Percentiles rank a stretch among this genome's conserved stretches.
phyloP scores from a whole-genome alignment of 2,113 vertebrate species.

The Epinephelus moara region DNA sequence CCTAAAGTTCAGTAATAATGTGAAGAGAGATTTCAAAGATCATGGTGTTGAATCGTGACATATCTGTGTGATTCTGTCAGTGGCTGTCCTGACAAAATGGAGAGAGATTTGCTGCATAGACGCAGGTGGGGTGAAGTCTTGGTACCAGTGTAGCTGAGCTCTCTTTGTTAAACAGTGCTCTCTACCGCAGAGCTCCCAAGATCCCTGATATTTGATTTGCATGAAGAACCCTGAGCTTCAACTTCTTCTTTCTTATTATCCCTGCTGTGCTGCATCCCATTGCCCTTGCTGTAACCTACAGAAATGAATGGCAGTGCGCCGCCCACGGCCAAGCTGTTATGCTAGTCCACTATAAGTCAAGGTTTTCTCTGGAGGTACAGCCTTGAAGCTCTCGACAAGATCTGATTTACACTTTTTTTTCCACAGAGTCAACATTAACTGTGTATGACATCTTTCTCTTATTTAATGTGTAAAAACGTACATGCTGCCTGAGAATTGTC shows the following conservation, averaged over 20 bases:
- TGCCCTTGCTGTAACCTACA: constrained; percentile 45
- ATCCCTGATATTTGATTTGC: constrained; percentile 29
- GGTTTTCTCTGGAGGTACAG: constrained; percentile 16
- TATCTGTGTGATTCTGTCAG: not conserved
- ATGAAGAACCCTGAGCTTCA: constrained; percentile 39
- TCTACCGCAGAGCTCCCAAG: not conserved
- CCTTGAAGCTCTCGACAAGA: constrained; percentile 19
- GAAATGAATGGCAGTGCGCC: not conserved
- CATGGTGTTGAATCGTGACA: not conserved
- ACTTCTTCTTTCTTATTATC: constrained; percentile 23
- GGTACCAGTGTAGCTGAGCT: not conserved
- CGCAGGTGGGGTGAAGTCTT: not conserved
- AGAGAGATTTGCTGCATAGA: too few species aligned
- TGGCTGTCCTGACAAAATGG: too few species aligned
- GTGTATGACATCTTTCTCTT: not conserved
- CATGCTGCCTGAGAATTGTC: not conserved
- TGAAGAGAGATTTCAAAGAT: not conserved
- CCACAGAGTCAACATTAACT: not conserved
- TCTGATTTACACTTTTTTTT: constrained; percentile 15
- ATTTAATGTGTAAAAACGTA: not conserved
- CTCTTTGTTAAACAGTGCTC: not conserved
- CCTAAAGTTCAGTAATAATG: not conserved
- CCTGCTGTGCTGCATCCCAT: constrained; percentile 36
- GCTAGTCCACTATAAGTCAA: not conserved
- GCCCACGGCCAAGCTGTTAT: constrained; percentile 35